These are phyloP conservation scores for Anhinga anhinga DNA, from an alignment of 2,113 vertebrate genomes.

Conservation along the genomic window DNA sequence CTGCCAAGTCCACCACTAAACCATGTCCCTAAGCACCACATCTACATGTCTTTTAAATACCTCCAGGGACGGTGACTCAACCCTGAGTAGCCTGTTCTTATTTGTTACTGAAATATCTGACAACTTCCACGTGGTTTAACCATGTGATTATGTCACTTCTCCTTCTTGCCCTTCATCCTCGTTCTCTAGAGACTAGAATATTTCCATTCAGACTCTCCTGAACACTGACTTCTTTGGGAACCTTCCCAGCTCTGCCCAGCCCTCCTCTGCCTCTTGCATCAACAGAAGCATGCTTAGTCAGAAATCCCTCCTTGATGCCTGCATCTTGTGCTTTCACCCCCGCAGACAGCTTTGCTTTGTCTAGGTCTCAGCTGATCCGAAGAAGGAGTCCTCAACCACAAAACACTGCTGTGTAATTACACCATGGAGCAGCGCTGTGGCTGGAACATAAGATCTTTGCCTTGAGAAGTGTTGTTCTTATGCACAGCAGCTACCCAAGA, in stretches of 20 bases:
- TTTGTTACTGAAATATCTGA: not conserved
- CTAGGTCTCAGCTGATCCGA: not conserved
- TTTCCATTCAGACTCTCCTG: not conserved
- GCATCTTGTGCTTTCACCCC: not conserved
- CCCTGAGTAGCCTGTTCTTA: not conserved
- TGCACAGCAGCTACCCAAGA: not conserved
- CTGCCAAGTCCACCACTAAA: not conserved
- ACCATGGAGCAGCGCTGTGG: fast-evolving
- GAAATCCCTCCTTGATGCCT: not conserved
- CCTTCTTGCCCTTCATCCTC: not conserved
- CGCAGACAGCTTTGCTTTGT: not conserved
- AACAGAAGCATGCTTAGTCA: not conserved
- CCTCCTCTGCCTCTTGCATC: not conserved
- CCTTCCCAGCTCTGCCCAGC: not conserved
- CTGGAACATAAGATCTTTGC: not conserved
- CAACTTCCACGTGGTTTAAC: not conserved
- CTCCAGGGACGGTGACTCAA: not conserved
- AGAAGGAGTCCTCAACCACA: not conserved
- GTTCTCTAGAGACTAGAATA: not conserved
- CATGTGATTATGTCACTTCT: not conserved
- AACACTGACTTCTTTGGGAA: not conserved
- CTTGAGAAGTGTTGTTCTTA: not conserved
- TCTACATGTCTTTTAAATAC: not conserved
- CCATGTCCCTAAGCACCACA: fast-evolving
- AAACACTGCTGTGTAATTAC: not conserved